Percentiles rank a stretch among this genome's conserved stretches.
Evolutionary conservation across 2,888 invertebrate species (phyloP).

Genomic region (Coelinius sp.): DNA sequence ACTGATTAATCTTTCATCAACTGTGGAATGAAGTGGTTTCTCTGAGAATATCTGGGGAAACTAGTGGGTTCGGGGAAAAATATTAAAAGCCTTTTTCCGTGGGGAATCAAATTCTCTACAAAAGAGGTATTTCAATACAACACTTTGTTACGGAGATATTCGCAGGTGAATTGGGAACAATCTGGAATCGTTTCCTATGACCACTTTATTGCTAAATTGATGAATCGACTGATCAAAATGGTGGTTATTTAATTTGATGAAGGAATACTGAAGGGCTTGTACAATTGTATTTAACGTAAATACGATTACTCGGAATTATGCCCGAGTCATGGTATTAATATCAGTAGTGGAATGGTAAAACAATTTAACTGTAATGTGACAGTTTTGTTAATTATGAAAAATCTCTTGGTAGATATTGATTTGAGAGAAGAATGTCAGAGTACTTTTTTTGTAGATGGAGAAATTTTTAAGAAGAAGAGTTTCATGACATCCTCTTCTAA

Average conservation of each 20-base stretch:
- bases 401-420: background rate
- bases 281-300: slow-evolving; percentile 3
- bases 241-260: background rate
- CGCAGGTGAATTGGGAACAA: slow-evolving; percentile 27
- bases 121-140: too few species aligned
- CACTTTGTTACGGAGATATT: slow-evolving; percentile 24
- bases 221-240: background rate
- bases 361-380: background rate
- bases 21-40: slow-evolving; percentile 21
- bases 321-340: background rate
- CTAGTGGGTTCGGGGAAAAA: background rate
- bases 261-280: background rate
- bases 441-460: background rate
- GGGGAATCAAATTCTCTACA: too few species aligned
- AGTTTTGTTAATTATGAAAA: background rate
- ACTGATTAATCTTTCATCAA: background rate
- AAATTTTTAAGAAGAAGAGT: background rate
- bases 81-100: background rate
- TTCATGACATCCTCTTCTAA: background rate
- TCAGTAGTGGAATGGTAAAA: background rate
- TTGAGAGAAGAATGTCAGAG: background rate
- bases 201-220: background rate
- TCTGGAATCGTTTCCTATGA: background rate
- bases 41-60: slow-evolving; percentile 33
- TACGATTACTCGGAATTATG: background rate